Percentiles rank a stretch among this genome's conserved stretches.
Conservation (phyloP, 2,888 invertebrate genomes). For the Sthenelais limicola region DNA sequence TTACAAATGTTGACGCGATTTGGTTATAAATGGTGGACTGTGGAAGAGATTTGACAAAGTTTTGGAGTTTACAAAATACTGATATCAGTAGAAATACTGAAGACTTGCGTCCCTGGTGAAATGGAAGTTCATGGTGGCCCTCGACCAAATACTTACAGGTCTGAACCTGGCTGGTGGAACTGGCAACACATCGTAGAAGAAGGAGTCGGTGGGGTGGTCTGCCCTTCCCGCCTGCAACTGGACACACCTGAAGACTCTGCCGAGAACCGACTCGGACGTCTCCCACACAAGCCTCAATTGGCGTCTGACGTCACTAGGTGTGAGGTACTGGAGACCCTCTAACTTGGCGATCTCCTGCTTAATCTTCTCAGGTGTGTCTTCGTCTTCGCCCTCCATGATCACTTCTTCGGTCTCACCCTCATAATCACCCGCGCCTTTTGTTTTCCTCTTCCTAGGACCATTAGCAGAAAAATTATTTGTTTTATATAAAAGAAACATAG, state of each 20-base stretch:
- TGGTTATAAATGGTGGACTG: no score
- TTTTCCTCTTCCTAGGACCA: no score
- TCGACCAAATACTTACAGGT: conserved; percentile 78
- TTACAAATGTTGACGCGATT: no score
- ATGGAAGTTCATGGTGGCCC: no score
- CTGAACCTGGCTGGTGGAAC: conserved; percentile 90
- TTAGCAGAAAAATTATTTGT: not conserved
- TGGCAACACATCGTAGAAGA: conserved; percentile 88
- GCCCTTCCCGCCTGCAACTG: conserved; percentile 41
- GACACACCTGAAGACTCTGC: conserved; percentile 46
- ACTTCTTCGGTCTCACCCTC: conserved; percentile 11
- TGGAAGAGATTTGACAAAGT: no score
- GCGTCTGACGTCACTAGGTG: conserved; percentile 71
- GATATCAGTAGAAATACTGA: no score
- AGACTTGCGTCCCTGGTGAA: no score
- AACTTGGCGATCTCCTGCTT: conserved; percentile 30
- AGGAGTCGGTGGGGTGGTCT: conserved; percentile 81
- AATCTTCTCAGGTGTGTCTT: not conserved
- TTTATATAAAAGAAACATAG: no score
- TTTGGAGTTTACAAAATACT: no score
- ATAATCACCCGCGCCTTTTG: not conserved
- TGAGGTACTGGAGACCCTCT: conserved; percentile 58
- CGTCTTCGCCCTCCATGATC: not conserved
- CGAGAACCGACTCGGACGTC: conserved; percentile 79
- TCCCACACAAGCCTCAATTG: conserved; percentile 76